Conservation (phyloP, 2,888 invertebrate species). For the Gerris lacustris region DNA sequence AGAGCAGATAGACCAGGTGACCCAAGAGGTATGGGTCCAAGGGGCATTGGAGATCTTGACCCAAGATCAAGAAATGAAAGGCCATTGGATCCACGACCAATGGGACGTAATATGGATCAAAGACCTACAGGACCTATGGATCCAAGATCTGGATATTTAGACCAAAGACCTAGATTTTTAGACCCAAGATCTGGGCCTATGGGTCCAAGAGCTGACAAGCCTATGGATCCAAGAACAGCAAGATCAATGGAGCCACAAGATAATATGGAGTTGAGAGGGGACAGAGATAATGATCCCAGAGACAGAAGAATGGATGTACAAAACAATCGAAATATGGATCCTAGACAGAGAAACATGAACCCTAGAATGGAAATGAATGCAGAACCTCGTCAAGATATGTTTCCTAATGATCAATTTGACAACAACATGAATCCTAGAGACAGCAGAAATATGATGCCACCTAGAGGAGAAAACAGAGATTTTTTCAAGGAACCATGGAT, state of each 20-base stretch:
- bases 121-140: not conserved
- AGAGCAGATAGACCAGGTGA: not conserved
- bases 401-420: too few species aligned
- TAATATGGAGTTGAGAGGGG: too few species aligned
- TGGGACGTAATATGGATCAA: not conserved
- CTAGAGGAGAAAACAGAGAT: constrained; percentile 8
- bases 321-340: too few species aligned
- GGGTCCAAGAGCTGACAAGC: not conserved
- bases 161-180: not conserved
- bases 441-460: too few species aligned
- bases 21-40: constrained; percentile 6
- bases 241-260: not conserved
- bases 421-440: too few species aligned
- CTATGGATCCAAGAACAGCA: too few species aligned
- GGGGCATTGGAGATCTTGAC: constrained; percentile 11
- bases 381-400: too few species aligned
- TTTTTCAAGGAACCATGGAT: constrained; percentile 31
- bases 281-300: too few species aligned
- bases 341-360: too few species aligned
- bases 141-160: constrained; percentile 8
- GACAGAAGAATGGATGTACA: too few species aligned
- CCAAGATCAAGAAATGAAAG: constrained; percentile 2
- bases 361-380: too few species aligned
- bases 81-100: too few species aligned
- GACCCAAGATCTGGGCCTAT: not conserved